Base-by-base conservation (phyloP, 1,140 invertebrate genomes). In the Eufriesea mexicana region DNA sequence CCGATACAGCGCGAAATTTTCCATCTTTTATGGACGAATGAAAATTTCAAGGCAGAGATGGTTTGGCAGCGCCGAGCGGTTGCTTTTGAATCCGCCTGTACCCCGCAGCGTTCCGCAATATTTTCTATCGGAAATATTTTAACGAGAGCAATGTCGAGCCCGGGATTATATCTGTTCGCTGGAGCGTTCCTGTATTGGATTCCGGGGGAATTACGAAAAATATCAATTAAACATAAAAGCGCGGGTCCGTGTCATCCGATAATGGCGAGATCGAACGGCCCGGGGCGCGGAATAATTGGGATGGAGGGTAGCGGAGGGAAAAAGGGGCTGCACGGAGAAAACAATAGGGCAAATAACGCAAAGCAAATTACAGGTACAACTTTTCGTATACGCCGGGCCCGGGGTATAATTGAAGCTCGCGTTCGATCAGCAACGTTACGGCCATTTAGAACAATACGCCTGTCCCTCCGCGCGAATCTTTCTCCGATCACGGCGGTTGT, bases 111-210 rank as follows among this genome's bases (percentile, higher is more conserved):
- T 57, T 5, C 54, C 83, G 62, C 84, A 84, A 89, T 89, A 92
- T 92, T 91, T 92, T 91, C 49, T 86, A 87, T 88, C 84, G 83
- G 90, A 92, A 91, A 92, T 92, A 92, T 93, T 93, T 93, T 92
- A 92, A 92, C 92, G 89, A 89, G 90, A 91, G 90, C 91, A 86
- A 90, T 92, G 91, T 92, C 88, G 90, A 82, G 87, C 85, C 84
- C 57, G 87, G 91, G 92, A 92, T 92, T 93, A 92, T 92, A 92
- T 92, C 89, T 92, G 91, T 92, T 88, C 86, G 76, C 84, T 72
- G 89, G 81, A 83, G 81, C 84, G 86, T 71, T 80, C 55, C 88
- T 84, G 79, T 89, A 85, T 86, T 89, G 92, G 91, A 92, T 92
- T 92, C 90, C 86, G 84, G 84, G 68, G 81, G 89, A 90, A 86